These are phyloP conservation scores for Antitype chi DNA, from an alignment of 2,888 invertebrate genomes.

Conservation along the genomic window DNA sequence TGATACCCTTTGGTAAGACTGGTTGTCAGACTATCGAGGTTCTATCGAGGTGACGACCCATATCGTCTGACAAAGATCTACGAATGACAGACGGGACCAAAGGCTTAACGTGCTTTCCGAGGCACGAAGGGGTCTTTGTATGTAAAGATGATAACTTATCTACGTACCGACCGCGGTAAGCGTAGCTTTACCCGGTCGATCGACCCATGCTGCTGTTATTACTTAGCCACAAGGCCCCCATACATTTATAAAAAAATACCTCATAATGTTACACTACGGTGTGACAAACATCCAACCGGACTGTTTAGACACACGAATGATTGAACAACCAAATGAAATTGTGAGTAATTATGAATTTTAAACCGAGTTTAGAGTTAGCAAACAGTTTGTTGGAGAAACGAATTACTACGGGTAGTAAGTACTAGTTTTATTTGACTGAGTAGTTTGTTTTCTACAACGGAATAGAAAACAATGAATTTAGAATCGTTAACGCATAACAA, in stretches of 20 bases:
- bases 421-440: conserved; percentile 19
- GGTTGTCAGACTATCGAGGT: no score
- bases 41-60: no score
- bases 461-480: neutral
- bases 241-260: neutral
- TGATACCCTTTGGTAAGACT: no score
- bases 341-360: conserved; percentile 60
- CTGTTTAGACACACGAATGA: conserved; percentile 58
- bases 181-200: no score
- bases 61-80: no score
- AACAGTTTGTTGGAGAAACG: conserved; percentile 51
- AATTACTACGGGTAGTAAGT: conserved; percentile 38
- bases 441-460: neutral
- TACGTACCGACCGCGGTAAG: no score
- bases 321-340: conserved; percentile 69
- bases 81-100: no score
- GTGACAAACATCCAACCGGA: conserved; percentile 35
- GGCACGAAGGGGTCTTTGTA: no score
- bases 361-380: conserved; percentile 55
- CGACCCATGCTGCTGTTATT: no score
- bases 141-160: no score
- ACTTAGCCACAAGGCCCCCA: no score
- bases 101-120: no score
- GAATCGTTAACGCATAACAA: neutral
- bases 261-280: conserved; percentile 33